These are phyloP conservation scores for Pipistrellus pygmaeus DNA, from an alignment of 2,797 vertebrate genomes.

Conservation along the genomic window DNA sequence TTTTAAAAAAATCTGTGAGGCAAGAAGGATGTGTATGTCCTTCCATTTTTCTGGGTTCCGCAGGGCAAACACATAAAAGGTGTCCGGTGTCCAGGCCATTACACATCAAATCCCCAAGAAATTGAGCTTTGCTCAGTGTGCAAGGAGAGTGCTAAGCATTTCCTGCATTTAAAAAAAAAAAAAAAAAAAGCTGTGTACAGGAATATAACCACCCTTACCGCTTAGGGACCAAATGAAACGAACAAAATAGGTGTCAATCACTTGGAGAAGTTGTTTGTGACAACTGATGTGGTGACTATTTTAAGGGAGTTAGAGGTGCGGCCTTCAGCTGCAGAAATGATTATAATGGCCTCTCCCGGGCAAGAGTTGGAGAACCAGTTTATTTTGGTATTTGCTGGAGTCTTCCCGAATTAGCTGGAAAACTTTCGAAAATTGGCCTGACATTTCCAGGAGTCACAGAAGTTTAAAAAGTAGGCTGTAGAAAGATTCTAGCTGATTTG, in stretches of 20 bases:
- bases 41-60: background rate
- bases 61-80: accelerated
- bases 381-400: conserved; percentile 94
- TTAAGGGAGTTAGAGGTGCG: conserved; percentile 94
- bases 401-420: conserved; percentile 94
- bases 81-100: too few species aligned
- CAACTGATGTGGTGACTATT: conserved; percentile 94
- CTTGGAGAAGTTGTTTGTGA: conserved; percentile 95
- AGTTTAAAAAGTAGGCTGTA: conserved; percentile 92
- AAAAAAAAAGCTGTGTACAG: conserved; percentile 88
- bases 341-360: conserved; percentile 95
- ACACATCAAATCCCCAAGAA: background rate
- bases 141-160: conserved; percentile 86
- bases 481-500: conserved; percentile 92
- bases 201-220: conserved; percentile 94
- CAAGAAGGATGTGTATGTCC: background rate
- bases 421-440: conserved; percentile 94
- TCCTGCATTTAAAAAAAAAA: conserved; percentile 92
- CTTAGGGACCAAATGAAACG: conserved; percentile 95
- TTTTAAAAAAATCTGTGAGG: background rate
- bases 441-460: conserved; percentile 95
- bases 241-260: conserved; percentile 97
- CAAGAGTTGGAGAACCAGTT: conserved; percentile 93
- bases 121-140: background rate
- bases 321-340: conserved; percentile 94